phyloP scores from a whole-genome alignment of 2,113 vertebrate species.

The Bos indicus region DNA sequence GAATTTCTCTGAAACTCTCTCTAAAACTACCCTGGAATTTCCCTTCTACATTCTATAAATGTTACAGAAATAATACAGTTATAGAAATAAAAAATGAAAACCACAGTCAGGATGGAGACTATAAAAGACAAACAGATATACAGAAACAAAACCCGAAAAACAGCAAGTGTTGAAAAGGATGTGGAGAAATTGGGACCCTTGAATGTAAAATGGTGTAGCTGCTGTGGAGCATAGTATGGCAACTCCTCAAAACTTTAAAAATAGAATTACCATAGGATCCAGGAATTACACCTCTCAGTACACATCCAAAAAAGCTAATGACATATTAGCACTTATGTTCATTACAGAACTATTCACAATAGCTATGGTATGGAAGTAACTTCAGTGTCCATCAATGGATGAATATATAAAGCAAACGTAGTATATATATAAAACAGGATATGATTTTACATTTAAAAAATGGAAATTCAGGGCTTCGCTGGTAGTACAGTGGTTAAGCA shows the following conservation, averaged over 20 bases:
- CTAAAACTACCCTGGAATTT: not conserved
- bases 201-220: not conserved
- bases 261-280: not conserved
- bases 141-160: no score
- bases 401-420: not conserved
- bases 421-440: not conserved
- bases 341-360: accelerated
- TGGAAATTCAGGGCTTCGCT: not conserved
- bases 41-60: not conserved
- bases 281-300: not conserved
- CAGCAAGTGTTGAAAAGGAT: not conserved
- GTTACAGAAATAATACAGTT: not conserved
- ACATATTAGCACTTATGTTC: not conserved
- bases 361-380: not conserved
- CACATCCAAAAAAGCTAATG: not conserved
- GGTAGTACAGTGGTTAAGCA: not conserved
- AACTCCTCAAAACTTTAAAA: not conserved
- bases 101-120: not conserved
- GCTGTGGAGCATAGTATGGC: not conserved
- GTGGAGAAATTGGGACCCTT: not conserved
- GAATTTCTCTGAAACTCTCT: not conserved
- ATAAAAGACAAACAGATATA: not conserved
- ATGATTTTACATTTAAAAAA: not conserved
- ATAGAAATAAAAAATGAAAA: not conserved
- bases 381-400: not conserved